Conservation (phyloP, 2,113 vertebrate species). For the Callaeas wilsoni region DNA sequence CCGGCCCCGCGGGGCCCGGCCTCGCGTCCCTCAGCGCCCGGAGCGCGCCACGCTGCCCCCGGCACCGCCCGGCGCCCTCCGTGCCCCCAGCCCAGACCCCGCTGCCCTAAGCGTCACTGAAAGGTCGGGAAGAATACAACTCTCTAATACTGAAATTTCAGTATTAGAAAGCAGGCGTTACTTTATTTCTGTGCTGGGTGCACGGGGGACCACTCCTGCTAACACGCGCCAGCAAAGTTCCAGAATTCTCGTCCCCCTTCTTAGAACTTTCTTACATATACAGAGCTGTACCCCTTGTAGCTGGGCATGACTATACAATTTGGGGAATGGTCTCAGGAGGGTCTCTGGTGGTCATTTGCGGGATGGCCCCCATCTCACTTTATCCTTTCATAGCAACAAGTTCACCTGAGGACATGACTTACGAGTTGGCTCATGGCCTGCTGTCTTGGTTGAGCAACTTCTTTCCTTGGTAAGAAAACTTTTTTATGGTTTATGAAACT, state of each 20-base stretch:
- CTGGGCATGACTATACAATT: rapidly evolving
- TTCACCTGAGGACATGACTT: background rate
- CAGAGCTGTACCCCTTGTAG: background rate
- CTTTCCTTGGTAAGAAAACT: background rate
- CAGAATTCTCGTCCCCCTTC: background rate
- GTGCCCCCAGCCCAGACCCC: background rate
- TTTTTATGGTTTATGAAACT: background rate
- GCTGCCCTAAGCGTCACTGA: background rate
- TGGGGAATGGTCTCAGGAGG: background rate
- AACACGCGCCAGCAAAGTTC: rapidly evolving
- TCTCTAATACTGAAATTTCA: too few species aligned
- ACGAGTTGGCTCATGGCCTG: too few species aligned
- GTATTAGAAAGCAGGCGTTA: background rate
- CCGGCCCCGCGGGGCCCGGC: background rate
- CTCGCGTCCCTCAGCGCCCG: background rate
- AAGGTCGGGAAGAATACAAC: background rate
- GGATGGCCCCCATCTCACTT: background rate
- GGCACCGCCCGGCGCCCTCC: too few species aligned
- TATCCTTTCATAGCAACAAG: too few species aligned
- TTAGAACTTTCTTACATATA: background rate
- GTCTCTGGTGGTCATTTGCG: background rate
- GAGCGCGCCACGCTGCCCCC: background rate
- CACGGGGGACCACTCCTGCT: too few species aligned
- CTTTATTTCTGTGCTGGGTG: background rate
- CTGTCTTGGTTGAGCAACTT: background rate